Percentiles rank a stretch among this genome's conserved stretches.
These are phyloP conservation scores for Miltochrista miniata DNA, from an alignment of 2,888 invertebrate genomes.

Conservation along the genomic window DNA sequence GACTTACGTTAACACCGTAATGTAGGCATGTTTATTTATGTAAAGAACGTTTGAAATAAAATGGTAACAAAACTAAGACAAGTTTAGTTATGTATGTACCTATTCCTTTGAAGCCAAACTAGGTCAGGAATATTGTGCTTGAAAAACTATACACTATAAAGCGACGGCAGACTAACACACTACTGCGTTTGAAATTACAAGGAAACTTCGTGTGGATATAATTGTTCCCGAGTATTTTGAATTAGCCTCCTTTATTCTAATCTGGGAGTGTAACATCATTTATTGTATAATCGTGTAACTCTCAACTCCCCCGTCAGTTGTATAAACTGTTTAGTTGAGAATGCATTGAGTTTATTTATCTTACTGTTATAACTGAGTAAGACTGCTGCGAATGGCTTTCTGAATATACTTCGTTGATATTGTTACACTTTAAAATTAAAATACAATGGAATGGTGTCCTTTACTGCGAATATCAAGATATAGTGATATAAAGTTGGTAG, in stretches of 20 bases:
- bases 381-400: background rate
- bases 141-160: background rate
- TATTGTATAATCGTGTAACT: conserved; percentile 10
- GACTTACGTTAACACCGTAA: no score
- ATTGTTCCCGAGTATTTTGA: background rate
- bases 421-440: background rate
- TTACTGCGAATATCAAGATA: no score
- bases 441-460: no score
- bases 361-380: conserved; percentile 4
- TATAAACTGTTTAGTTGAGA: conserved; percentile 14
- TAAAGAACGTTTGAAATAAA: background rate
- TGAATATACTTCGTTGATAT: background rate
- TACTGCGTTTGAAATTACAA: background rate
- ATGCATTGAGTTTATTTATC: conserved; percentile 9
- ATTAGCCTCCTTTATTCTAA: conserved; percentile 12
- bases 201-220: background rate
- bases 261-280: conserved; percentile 11
- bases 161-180: background rate
- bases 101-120: background rate
- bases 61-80: background rate
- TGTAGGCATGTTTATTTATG: no score
- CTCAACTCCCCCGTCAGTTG: conserved; percentile 4
- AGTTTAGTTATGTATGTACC: background rate
- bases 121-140: conserved; percentile 3
- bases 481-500: no score